These are phyloP conservation scores for Tetranychus cinnabarinus DNA, from an alignment of 1,140 invertebrate genomes.

Conservation along the genomic window DNA sequence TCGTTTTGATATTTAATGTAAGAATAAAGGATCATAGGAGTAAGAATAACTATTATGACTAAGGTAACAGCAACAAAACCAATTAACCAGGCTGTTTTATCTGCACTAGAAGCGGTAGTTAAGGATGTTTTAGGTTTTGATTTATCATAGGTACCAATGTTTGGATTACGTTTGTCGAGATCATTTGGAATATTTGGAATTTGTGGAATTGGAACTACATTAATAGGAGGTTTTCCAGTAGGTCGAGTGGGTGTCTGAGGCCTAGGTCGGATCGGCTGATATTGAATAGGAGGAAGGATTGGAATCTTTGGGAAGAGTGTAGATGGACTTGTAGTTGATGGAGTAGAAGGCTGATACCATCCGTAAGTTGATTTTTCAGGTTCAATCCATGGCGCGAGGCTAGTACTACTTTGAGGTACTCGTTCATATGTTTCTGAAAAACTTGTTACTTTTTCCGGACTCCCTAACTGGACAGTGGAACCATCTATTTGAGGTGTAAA, in stretches of 20 bases:
- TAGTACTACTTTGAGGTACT: not conserved
- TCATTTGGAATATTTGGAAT: not conserved
- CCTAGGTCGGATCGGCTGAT: not conserved
- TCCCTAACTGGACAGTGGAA: not conserved
- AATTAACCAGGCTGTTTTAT: constrained; percentile 39
- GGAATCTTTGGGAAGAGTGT: not conserved
- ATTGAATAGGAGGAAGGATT: not conserved
- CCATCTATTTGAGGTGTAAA: not conserved
- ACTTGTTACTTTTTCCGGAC: not conserved
- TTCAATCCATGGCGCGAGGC: not conserved
- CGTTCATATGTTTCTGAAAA: not conserved
- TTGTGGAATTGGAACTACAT: not conserved
- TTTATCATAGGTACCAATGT: not conserved
- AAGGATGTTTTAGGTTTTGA: not conserved
- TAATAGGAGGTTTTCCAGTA: not conserved
- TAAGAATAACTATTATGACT: constrained; percentile 53
- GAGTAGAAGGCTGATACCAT: not conserved
- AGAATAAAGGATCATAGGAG: not conserved
- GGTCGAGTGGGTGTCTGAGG: not conserved
- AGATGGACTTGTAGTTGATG: not conserved
- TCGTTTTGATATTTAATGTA: not conserved
- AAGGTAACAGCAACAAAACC: constrained; percentile 70
- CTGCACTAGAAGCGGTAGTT: not conserved
- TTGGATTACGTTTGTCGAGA: not conserved
- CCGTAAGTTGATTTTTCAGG: not conserved